Percentiles rank a stretch among this genome's conserved stretches.
These are phyloP conservation scores for Centrocercus urophasianus DNA, from an alignment of 2,113 vertebrate species.

Conservation along the genomic window DNA sequence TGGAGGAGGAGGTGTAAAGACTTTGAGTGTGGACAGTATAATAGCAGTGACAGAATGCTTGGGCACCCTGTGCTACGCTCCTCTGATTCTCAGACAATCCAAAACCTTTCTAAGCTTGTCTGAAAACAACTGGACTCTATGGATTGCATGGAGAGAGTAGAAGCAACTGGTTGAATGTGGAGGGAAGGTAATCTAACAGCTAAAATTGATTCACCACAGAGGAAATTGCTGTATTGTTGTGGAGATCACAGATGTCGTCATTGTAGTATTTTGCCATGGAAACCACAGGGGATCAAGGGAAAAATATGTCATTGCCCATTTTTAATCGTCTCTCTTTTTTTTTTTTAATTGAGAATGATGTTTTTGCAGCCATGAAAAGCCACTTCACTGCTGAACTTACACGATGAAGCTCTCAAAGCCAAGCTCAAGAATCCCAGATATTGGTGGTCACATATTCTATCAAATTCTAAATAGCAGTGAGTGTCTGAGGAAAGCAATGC, in stretches of 20 bases:
- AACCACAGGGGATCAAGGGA: background rate
- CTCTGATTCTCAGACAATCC: background rate
- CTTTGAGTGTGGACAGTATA: background rate
- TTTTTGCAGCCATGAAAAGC: background rate
- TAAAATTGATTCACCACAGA: background rate
- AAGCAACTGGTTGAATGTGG: background rate
- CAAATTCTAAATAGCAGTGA: background rate
- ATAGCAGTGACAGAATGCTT: background rate
- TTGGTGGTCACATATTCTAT: rapidly evolving
- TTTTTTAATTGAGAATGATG: background rate
- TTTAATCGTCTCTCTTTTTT: background rate
- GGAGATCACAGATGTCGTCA: background rate
- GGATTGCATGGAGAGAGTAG: background rate
- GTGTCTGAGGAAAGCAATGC: background rate
- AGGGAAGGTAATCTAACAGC: background rate
- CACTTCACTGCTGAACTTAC: background rate
- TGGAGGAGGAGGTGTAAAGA: background rate
- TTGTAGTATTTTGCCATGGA: background rate
- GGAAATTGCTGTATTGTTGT: background rate
- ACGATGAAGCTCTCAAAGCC: background rate
- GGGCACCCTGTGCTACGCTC: background rate
- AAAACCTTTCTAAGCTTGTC: background rate
- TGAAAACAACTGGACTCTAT: background rate
- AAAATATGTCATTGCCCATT: background rate
- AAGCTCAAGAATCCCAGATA: background rate